Conservation (phyloP, 2,797 vertebrate species). For the Ceyx erithaca region DNA sequence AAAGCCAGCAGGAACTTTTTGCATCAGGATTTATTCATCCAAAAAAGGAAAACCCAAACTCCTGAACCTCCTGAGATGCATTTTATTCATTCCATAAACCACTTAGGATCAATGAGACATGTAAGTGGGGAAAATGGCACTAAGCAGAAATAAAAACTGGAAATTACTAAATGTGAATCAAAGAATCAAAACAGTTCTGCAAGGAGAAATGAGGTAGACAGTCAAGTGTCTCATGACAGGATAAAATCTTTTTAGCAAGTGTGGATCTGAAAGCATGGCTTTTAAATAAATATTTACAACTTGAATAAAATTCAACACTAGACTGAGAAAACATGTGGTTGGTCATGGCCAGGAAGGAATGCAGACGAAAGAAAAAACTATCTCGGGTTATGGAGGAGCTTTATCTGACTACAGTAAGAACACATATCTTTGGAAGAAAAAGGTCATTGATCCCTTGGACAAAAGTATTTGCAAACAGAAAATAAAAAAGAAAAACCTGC, state of each 20-base stretch:
- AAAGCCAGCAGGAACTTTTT: constrained; percentile 19
- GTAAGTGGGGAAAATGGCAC: background rate
- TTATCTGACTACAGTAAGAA: background rate
- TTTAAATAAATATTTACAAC: constrained; percentile 62
- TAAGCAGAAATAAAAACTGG: background rate
- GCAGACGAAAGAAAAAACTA: background rate
- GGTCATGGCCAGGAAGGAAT: constrained; percentile 21
- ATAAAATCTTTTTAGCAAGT: constrained; percentile 48
- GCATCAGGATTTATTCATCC: constrained; percentile 10
- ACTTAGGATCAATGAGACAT: background rate
- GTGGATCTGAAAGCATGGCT: background rate
- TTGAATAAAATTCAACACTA: constrained; percentile 35
- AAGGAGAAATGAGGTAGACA: background rate
- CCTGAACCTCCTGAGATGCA: background rate
- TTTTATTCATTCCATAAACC: constrained; percentile 22
- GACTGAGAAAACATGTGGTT: background rate
- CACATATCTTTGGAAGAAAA: background rate
- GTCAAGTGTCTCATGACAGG: constrained; percentile 12
- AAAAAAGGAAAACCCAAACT: constrained; percentile 1
- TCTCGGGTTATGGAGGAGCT: background rate
- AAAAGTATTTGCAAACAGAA: background rate
- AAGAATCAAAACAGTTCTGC: background rate
- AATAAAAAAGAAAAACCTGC: background rate
- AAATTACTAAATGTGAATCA: background rate
- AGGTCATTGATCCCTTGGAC: background rate